Evolutionary conservation across 2,113 vertebrate genomes (phyloP).

Genomic region (Merops nubicus): DNA sequence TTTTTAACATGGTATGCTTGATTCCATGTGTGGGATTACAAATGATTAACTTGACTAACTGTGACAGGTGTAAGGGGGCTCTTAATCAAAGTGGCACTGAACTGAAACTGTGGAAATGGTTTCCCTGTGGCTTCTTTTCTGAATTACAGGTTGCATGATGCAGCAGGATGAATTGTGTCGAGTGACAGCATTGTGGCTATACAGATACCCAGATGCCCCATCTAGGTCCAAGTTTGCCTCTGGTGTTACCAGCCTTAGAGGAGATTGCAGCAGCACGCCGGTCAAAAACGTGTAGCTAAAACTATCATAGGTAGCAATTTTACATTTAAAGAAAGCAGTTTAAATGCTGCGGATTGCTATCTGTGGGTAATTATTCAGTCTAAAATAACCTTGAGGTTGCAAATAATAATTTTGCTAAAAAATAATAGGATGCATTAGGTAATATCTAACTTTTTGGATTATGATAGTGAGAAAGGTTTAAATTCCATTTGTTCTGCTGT

Average conservation of each 20-base stretch:
- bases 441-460: neutral
- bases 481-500: neutral
- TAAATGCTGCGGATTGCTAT: neutral
- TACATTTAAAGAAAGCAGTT: neutral
- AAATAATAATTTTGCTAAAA: conserved; percentile 20
- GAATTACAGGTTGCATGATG: neutral
- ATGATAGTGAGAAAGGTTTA: neutral
- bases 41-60: neutral
- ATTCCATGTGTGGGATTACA: neutral
- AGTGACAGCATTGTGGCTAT: neutral
- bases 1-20: neutral
- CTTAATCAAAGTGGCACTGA: neutral
- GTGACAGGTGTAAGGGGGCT: too few relatives aligned
- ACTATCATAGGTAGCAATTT: neutral
- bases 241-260: neutral
- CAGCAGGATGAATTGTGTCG: neutral
- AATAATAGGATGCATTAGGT: neutral
- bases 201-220: neutral
- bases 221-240: neutral
- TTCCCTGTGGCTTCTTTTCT: neutral
- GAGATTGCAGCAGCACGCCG: neutral
- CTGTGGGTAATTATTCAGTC: neutral
- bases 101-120: neutral
- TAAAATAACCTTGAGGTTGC: conserved; percentile 17
- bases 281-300: neutral